phyloP scores from a whole-genome alignment of 2,888 invertebrate genomes.

The Oegoconia quadripuncta region DNA sequence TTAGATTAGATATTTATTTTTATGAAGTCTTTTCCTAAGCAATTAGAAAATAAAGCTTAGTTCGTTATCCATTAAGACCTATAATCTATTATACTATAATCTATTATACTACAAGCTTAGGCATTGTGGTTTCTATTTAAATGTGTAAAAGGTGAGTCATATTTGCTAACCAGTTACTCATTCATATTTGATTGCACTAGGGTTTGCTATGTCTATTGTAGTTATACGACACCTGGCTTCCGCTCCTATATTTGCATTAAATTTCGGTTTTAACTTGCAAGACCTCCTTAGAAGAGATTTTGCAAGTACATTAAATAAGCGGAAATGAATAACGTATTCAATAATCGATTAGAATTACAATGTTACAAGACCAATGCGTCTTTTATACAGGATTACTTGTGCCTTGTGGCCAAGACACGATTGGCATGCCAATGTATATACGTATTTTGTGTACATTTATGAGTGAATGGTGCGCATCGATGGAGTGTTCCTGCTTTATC shows the following conservation, averaged over 20 bases:
- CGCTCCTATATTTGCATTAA: slow-evolving; percentile 6
- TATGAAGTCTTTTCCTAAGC: too few species aligned
- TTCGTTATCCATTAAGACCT: too few species aligned
- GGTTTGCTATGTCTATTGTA: not conserved
- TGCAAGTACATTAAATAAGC: too few species aligned
- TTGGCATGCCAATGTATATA: slow-evolving; percentile 24
- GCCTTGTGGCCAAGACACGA: slow-evolving; percentile 31
- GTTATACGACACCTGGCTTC: slow-evolving; percentile 1
- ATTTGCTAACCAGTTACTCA: slow-evolving; percentile 2
- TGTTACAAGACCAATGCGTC: slow-evolving; percentile 25
- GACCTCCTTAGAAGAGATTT: not conserved
- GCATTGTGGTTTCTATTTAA: slow-evolving; percentile 1
- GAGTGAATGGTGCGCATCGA: too few species aligned
- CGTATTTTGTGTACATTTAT: not conserved
- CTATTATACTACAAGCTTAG: too few species aligned
- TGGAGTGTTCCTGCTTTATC: too few species aligned
- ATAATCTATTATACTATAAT: too few species aligned
- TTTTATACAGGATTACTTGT: slow-evolving; percentile 36
- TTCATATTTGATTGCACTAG: not conserved
- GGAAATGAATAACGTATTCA: too few species aligned
- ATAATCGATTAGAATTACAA: too few species aligned
- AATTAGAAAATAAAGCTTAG: too few species aligned
- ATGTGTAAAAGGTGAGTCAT: slow-evolving; percentile 13
- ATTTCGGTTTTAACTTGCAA: not conserved
- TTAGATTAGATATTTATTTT: too few species aligned